phyloP scores from a whole-genome alignment of 2,113 vertebrate genomes.

The Dromiciops gliroides region DNA sequence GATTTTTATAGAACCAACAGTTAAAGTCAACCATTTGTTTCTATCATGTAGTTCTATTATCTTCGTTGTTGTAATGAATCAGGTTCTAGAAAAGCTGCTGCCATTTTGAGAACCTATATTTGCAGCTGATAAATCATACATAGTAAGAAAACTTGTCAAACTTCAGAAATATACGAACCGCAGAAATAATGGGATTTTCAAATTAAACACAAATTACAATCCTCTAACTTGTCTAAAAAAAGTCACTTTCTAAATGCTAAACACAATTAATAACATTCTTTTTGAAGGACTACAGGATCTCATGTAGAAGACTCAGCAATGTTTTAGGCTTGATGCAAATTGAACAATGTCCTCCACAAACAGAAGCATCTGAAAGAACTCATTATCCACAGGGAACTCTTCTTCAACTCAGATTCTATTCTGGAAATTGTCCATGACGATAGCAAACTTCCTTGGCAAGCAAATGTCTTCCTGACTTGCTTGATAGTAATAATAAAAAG shows the following conservation, averaged over 20 bases:
- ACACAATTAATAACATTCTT: neutral
- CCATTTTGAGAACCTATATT: conserved; percentile 15
- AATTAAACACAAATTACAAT: conserved; percentile 31
- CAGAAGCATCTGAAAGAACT: neutral
- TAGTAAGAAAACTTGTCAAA: conserved; percentile 9
- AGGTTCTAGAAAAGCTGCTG: neutral
- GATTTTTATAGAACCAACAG: neutral
- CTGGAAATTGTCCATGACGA: neutral
- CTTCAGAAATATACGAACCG: conserved; percentile 30
- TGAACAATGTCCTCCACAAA: neutral
- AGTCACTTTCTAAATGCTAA: neutral
- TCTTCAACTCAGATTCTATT: neutral
- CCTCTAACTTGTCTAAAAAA: conserved; percentile 32
- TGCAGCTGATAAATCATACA: conserved; percentile 4
- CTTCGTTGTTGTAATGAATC: neutral
- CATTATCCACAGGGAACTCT: neutral
- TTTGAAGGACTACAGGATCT: neutral
- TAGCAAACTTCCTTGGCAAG: neutral
- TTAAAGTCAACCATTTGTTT: neutral
- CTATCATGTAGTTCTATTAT: neutral
- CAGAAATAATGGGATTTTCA: conserved; percentile 11
- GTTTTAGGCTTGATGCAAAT: neutral
- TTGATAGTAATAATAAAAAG: neutral
- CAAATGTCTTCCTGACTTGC: neutral
- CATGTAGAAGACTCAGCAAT: neutral